Conservation (phyloP, 2,113 vertebrate species). For the Megaleporinus macrocephalus region DNA sequence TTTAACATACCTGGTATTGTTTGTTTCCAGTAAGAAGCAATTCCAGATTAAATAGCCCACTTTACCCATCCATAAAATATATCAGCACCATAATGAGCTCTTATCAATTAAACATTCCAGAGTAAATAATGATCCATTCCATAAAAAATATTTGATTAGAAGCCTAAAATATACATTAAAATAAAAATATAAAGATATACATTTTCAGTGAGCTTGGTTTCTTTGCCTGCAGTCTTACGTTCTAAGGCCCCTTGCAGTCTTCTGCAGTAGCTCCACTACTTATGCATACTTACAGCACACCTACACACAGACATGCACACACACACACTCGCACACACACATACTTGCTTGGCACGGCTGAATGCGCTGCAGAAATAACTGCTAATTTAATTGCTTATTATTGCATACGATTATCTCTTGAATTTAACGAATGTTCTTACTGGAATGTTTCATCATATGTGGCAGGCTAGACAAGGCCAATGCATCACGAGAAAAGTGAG, state of each 20-base stretch:
- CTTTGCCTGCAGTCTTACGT: no score
- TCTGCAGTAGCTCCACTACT: background rate
- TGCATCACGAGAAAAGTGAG: background rate
- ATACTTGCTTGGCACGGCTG: constrained; percentile 6
- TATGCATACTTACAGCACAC: background rate
- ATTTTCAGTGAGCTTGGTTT: no score
- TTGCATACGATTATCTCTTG: constrained; percentile 32
- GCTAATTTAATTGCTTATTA: constrained; percentile 40
- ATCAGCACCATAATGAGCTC: no score
- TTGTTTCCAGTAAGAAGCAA: no score
- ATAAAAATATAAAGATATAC: no score
- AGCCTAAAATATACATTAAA: no score
- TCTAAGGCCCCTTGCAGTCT: background rate
- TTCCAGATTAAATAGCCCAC: no score
- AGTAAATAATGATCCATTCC: no score
- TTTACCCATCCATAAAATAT: no score
- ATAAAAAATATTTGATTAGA: no score
- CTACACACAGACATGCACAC: background rate
- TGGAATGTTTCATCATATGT: background rate
- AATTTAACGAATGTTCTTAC: constrained; percentile 10
- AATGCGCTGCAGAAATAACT: constrained; percentile 9
- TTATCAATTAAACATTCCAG: no score
- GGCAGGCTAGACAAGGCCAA: background rate
- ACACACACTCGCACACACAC: background rate
- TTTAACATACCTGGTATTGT: no score